These are phyloP conservation scores for Oxystoma pomonae DNA, from an alignment of 2,888 invertebrate species.

Conservation along the genomic window DNA sequence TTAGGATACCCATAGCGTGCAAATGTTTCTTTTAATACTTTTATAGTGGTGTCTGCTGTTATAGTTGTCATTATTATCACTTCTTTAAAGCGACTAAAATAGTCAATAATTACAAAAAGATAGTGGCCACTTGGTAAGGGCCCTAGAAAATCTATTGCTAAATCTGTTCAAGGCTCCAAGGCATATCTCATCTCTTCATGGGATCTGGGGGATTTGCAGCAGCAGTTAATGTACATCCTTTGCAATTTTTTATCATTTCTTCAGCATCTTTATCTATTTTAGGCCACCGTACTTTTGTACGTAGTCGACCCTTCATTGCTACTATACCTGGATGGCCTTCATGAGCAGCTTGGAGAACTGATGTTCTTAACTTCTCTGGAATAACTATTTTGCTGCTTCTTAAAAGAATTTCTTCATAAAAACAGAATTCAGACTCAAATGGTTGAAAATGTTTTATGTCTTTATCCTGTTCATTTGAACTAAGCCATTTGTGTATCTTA, in stretches of 20 bases:
- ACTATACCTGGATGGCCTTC: too few species aligned
- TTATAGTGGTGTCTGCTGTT: too few species aligned
- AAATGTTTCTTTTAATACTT: too few species aligned
- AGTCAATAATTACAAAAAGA: conserved; percentile 32
- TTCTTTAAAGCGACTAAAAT: conserved; percentile 33
- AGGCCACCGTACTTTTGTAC: neutral
- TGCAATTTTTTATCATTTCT: neutral
- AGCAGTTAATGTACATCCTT: too few species aligned
- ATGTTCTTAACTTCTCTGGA: neutral
- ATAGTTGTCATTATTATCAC: too few species aligned
- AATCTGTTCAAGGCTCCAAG: conserved; percentile 24
- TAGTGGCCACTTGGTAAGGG: conserved; percentile 28
- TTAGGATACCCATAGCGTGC: too few species aligned
- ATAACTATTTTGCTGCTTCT: neutral
- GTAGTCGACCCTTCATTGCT: neutral
- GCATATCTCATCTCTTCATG: too few species aligned
- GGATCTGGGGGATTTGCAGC: too few species aligned
- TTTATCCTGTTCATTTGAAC: too few species aligned
- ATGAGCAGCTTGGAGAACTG: neutral
- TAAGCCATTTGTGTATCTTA: neutral
- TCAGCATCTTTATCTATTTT: neutral
- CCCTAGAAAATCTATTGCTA: conserved; percentile 32
- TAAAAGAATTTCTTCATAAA: too few species aligned
- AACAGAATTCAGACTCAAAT: too few species aligned
- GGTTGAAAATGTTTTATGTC: too few species aligned